Base-by-base conservation (phyloP, 2,797 vertebrate species). In the Carduelis carduelis region DNA sequence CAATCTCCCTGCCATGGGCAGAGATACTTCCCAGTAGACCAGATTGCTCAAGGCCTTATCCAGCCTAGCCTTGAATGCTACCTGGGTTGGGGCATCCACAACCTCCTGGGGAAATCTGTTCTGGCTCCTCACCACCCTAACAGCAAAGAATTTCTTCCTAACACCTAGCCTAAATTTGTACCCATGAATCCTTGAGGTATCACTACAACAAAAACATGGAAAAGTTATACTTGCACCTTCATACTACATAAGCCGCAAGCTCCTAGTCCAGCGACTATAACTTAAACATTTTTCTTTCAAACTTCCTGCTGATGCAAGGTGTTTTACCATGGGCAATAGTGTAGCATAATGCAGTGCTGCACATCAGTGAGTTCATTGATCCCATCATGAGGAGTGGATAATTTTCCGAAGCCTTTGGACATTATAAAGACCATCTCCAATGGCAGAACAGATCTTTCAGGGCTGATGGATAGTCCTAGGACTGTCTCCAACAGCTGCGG, bases 241-340 rank as follows among this genome's bases (percentile, higher is more conserved):
- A 27, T 0, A 1, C 34, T 57, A 35, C 0, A 0, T 6, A 20
- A 79, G 13, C 27, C 30, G 77, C 9, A 28, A 35, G 18, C 32
- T 85, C 79, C n/a, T n/a, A 85, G 50, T 41, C 15, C 27, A 52
- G 11, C 17, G 74, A 43, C 28, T 12, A 0, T 1, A 53, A 21
- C 17, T 78, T 57, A 41, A 72, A 32, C 5, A 19, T 17, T 59
- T 59, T 22, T 28, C 8, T 19, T 71, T 65, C 21, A 41, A 84
- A 57, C 26, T 60, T 79, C 77, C 23, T 20, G 30, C n/a, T 68
- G 43, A 46, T 41, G 17, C 16, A 30, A 41, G 9, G 23, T 10
- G 1, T 44, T 76, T 46, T 41, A 20, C 8, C 14, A 17, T 0
- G 6, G 23, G 13, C 41, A 35, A 6, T 0, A 30, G 32, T 0